These are phyloP conservation scores for Ceyx margarethae DNA, from an alignment of 2,113 vertebrate species.

Conservation along the genomic window DNA sequence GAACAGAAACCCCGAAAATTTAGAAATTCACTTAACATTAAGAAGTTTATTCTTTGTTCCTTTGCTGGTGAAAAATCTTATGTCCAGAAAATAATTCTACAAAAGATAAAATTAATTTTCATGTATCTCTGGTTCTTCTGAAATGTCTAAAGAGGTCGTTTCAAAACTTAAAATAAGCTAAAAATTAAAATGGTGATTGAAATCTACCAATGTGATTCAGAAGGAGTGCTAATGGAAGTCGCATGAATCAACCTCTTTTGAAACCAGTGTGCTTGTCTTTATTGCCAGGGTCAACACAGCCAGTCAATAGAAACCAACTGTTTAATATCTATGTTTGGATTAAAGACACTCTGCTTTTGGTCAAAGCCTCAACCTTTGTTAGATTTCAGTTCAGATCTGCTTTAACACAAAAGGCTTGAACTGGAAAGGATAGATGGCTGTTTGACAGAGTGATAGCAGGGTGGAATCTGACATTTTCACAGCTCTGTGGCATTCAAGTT, in stretches of 20 bases:
- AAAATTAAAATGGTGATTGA: background rate
- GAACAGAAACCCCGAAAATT: background rate
- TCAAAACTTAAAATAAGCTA: background rate
- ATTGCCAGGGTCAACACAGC: background rate
- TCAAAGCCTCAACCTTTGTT: constrained; percentile 13
- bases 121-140: background rate
- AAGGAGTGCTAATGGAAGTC: background rate
- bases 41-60: background rate
- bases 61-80: background rate
- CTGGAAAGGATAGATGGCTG: background rate
- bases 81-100: background rate
- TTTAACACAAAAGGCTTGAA: background rate
- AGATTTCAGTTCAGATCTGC: constrained; percentile 10
- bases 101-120: background rate
- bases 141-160: background rate
- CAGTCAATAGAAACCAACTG: background rate
- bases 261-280: background rate
- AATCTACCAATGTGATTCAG: background rate
- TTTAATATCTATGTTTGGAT: background rate
- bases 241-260: background rate
- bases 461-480: constrained; percentile 37
- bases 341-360: background rate
- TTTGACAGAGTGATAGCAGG: background rate
- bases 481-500: background rate
- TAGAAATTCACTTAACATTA: background rate